phyloP scores from a whole-genome alignment of 1,140 invertebrate genomes.

The Calephelis nemesis region DNA sequence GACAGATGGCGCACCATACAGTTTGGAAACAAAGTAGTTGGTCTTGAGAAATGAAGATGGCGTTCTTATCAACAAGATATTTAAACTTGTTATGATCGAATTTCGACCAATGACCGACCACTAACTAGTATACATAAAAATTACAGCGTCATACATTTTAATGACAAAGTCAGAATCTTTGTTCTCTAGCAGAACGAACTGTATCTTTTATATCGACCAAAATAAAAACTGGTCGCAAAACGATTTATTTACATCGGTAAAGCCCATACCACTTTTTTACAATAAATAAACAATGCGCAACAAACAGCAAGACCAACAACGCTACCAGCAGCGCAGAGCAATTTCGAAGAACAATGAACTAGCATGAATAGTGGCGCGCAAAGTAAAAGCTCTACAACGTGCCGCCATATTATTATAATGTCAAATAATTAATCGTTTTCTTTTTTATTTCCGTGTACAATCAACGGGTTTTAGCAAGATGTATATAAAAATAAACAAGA shows the following conservation, averaged over 20 bases:
- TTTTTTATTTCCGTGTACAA: too few relatives aligned
- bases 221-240: slow-evolving; percentile 6
- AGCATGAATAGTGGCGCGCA: slow-evolving; percentile 67
- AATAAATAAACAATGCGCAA: slow-evolving; percentile 50
- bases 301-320: slow-evolving; percentile 56
- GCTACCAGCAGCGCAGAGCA: slow-evolving; percentile 64
- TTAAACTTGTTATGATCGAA: too few relatives aligned
- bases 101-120: too few relatives aligned
- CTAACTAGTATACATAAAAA: too few relatives aligned
- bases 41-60: too few relatives aligned
- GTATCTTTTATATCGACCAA: slow-evolving; percentile 18
- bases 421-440: slow-evolving; percentile 27
- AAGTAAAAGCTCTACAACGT: slow-evolving; percentile 73
- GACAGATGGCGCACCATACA: too few relatives aligned
- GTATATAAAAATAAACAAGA: too few relatives aligned
- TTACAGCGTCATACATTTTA: too few relatives aligned
- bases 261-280: slow-evolving; percentile 35
- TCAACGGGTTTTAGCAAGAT: too few relatives aligned
- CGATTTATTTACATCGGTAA: slow-evolving; percentile 32
- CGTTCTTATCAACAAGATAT: too few relatives aligned
- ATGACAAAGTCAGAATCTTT: background rate
- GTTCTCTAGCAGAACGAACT: background rate
- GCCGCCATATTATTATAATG: slow-evolving; percentile 59
- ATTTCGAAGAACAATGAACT: slow-evolving; percentile 75
- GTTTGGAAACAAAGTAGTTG: too few relatives aligned